Percentiles rank a stretch among this genome's conserved stretches.
Evolutionary conservation across 2,888 invertebrate species (phyloP).

Genomic region (Craniophora ligustri): DNA sequence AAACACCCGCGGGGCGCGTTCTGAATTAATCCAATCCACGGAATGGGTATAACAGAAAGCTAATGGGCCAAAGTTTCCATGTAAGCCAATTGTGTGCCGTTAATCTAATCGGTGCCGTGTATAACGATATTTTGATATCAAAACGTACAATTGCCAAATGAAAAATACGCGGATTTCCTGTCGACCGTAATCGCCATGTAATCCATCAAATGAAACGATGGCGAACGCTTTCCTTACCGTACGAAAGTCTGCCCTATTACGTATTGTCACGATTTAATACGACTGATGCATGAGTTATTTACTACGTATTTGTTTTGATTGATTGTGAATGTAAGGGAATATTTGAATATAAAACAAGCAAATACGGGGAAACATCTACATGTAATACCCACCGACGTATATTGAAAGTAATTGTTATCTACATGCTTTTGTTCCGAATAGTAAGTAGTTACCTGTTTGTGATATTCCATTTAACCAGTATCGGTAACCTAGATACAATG

Average conservation of each 20-base stretch:
- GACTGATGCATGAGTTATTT: constrained; percentile 71
- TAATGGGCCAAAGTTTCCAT: constrained; percentile 81
- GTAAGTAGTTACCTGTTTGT: constrained; percentile 21
- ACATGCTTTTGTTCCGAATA: constrained; percentile 24
- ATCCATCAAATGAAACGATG: constrained; percentile 84
- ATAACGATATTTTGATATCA: constrained; percentile 82
- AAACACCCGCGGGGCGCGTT: constrained; percentile 71
- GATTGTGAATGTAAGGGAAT: constrained; percentile 52
- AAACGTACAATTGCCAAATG: constrained; percentile 83
- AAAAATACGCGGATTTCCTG: constrained; percentile 87
- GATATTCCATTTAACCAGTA: constrained; percentile 41
- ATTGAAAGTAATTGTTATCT: constrained; percentile 28
- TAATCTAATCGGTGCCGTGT: constrained; percentile 86
- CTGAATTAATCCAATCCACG: constrained; percentile 79
- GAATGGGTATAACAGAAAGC: constrained; percentile 70
- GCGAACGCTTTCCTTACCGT: constrained; percentile 68
- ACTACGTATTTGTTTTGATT: constrained; percentile 66
- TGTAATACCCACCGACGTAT: neutral
- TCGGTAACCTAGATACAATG: constrained; percentile 58
- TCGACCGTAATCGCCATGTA: constrained; percentile 80
- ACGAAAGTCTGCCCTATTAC: constrained; percentile 68
- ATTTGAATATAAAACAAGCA: constrained; percentile 20
- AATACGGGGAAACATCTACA: constrained; percentile 14
- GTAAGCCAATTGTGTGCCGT: constrained; percentile 84
- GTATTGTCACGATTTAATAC: constrained; percentile 79